Conservation (phyloP, 2,113 vertebrate species). For the Sphyrna mokarran region DNA sequence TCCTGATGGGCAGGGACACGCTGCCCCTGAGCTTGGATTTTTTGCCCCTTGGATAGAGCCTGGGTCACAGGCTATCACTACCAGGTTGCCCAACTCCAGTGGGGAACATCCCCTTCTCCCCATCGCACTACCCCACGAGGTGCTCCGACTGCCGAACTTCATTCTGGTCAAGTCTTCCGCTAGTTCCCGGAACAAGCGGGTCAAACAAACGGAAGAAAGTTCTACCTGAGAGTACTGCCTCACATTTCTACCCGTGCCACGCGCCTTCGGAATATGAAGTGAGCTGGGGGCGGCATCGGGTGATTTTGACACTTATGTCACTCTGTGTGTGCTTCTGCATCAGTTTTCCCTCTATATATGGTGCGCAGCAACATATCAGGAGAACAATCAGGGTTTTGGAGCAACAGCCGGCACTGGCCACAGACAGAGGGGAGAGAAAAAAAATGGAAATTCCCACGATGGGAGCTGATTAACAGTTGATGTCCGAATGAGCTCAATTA, state of each 20-base stretch:
- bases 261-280: slow-evolving; percentile 90
- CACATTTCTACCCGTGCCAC: slow-evolving; percentile 88
- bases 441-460: neutral
- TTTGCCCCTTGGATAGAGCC: too few species aligned
- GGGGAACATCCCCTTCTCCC: too few species aligned
- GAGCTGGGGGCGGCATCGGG: slow-evolving; percentile 40
- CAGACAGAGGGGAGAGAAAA: neutral
- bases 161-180: too few species aligned
- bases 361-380: neutral
- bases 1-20: too few species aligned
- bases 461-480: neutral
- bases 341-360: neutral
- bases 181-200: slow-evolving; percentile 36
- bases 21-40: too few species aligned
- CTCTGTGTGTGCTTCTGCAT: neutral
- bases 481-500: too few species aligned
- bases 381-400: too few species aligned
- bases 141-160: too few species aligned
- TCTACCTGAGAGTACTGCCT: slow-evolving; percentile 52
- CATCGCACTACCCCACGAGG: too few species aligned
- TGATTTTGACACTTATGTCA: neutral
- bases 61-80: too few species aligned
- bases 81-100: too few species aligned
- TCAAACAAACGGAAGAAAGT: slow-evolving; percentile 77
- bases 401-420: neutral